A percentile compares a stretch with the other conserved stretches of the same genome.
phyloP scores from a whole-genome alignment of 2,888 invertebrate species.

The Acrobasis suavella region DNA sequence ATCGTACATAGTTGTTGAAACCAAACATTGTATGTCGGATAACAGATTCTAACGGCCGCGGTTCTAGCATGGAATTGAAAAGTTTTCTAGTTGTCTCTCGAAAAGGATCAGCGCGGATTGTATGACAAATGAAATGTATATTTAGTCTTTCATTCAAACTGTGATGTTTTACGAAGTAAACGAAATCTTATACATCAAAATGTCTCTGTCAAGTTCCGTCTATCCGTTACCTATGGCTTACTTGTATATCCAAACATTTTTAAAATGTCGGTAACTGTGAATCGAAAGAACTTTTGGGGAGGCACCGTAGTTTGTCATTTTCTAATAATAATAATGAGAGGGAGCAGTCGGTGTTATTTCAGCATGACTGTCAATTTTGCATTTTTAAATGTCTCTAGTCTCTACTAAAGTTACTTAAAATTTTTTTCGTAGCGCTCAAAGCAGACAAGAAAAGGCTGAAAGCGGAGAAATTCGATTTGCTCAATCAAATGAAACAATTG shows the following conservation, averaged over 20 bases:
- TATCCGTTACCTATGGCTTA: no score
- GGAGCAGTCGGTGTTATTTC: no score
- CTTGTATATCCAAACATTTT: no score
- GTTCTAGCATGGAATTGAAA: slow-evolving; percentile 1
- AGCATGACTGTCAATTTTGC: neutral
- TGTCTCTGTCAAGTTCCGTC: no score
- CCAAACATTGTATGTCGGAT: neutral
- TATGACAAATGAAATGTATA: neutral
- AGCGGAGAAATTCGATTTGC: slow-evolving; percentile 95
- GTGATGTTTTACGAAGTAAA: neutral
- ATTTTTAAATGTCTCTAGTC: neutral
- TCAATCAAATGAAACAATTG: slow-evolving; percentile 97
- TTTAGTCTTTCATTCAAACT: neutral
- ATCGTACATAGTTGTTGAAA: neutral
- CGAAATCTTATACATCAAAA: no score
- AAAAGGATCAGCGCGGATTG: slow-evolving; percentile 7
- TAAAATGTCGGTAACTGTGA: no score
- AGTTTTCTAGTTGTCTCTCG: slow-evolving; percentile 15
- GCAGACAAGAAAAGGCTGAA: slow-evolving; percentile 95
- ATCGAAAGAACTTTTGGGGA: no score
- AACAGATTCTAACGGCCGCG: neutral
- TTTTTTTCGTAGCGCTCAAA: slow-evolving; percentile 87
- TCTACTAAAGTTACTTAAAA: slow-evolving; percentile 21
- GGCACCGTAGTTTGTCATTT: no score
- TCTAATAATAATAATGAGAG: no score